Percentiles rank a stretch among this genome's conserved stretches.
These are phyloP conservation scores for Zootermopsis nevadensis DNA, from an alignment of 2,888 invertebrate species.

Conservation along the genomic window DNA sequence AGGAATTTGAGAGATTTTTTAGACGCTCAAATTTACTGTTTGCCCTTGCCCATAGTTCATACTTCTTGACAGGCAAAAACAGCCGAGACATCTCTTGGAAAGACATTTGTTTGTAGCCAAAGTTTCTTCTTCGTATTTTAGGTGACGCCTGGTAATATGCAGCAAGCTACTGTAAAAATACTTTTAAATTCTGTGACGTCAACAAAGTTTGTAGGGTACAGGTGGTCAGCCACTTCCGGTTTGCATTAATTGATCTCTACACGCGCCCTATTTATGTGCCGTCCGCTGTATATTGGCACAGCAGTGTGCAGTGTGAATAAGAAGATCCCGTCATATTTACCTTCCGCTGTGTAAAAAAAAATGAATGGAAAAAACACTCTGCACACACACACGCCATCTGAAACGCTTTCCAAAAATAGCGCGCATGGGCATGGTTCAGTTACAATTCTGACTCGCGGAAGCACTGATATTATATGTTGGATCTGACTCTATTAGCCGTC, in stretches of 20 bases:
- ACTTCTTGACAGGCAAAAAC: too few species aligned
- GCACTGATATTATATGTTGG: neutral
- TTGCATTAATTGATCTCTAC: neutral
- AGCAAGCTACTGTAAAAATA: neutral
- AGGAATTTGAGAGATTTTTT: too few species aligned
- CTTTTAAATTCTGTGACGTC: neutral
- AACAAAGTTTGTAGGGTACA: neutral
- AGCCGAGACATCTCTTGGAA: too few species aligned
- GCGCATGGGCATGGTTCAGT: neutral
- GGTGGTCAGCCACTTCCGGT: conserved; percentile 2
- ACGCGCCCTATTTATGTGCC: too few species aligned
- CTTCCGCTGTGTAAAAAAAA: neutral
- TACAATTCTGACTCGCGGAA: neutral
- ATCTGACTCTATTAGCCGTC: neutral
- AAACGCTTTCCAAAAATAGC: neutral
- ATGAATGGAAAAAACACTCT: neutral
- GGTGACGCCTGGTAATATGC: neutral
- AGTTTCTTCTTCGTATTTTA: neutral
- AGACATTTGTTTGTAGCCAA: too few species aligned
- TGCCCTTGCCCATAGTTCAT: too few species aligned
- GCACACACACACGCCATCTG: neutral
- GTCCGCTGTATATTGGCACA: too few species aligned
- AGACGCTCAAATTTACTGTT: too few species aligned
- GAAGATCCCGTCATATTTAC: neutral
- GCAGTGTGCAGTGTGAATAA: too few species aligned